phyloP scores from a whole-genome alignment of 2,113 vertebrate species.

The Ibidorhyncha struthersii region DNA sequence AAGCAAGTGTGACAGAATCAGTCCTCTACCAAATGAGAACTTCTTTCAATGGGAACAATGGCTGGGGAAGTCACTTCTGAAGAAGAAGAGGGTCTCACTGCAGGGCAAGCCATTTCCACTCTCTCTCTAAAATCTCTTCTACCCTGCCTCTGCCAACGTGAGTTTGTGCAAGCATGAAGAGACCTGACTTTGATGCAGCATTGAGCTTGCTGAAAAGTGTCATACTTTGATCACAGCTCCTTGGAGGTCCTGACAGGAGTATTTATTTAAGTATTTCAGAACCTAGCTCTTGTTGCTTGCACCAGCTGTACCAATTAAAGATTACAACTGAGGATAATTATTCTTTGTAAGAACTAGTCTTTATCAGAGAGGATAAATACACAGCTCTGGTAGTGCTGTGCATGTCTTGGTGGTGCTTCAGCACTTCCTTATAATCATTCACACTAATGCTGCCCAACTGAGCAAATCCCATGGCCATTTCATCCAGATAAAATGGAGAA shows the following conservation, averaged over 20 bases:
- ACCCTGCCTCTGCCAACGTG: background rate
- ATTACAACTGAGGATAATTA: background rate
- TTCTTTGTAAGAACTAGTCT: background rate
- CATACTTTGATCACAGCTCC: background rate
- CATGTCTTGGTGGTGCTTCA: background rate
- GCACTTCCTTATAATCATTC: background rate
- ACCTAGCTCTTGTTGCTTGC: background rate
- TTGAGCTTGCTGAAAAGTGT: background rate
- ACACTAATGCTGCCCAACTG: conserved; percentile 9
- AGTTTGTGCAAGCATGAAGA: background rate
- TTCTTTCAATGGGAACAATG: background rate
- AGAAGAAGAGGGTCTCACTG: background rate
- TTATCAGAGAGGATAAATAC: background rate
- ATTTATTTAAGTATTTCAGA: background rate
- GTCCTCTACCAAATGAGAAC: background rate
- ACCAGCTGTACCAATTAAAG: background rate
- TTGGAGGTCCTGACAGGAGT: background rate
- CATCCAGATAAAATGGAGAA: conserved; percentile 35
- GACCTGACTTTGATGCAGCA: background rate
- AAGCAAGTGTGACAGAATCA: background rate
- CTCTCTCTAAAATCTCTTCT: background rate
- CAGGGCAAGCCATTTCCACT: background rate
- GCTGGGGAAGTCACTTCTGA: background rate
- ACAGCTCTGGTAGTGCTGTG: background rate
- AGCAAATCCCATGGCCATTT: conserved; percentile 45